phyloP scores from a whole-genome alignment of 2,888 invertebrate genomes.

The Nephrocerus scutellatus region DNA sequence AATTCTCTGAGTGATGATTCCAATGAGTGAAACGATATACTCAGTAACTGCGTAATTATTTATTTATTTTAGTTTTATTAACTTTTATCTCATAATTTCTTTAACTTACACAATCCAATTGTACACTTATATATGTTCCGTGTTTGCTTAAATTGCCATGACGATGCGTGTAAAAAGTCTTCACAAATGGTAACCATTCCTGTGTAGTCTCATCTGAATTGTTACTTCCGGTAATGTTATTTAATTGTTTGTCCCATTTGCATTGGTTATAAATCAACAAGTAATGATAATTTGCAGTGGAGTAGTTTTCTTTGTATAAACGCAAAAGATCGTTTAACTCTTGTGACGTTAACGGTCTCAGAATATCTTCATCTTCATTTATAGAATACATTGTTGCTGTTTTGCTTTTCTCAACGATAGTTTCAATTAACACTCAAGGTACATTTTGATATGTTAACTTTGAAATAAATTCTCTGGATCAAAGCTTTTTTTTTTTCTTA shows the following conservation, averaged over 20 bases:
- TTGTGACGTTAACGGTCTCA: constrained; percentile 29
- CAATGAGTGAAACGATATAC: constrained; percentile 37
- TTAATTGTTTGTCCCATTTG: constrained; percentile 35
- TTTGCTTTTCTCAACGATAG: too few relatives aligned
- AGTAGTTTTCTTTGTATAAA: constrained; percentile 30
- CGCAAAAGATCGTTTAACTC: constrained; percentile 33
- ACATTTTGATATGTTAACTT: too few relatives aligned
- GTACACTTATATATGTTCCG: constrained; percentile 39
- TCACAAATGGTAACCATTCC: constrained; percentile 29
- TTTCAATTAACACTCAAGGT: too few relatives aligned
- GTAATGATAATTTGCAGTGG: constrained; percentile 33
- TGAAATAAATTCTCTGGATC: too few relatives aligned
- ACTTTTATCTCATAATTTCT: neutral
- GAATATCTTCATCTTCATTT: constrained; percentile 26
- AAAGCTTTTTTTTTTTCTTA: too few relatives aligned
- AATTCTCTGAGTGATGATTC: constrained; percentile 29
- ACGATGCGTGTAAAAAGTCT: constrained; percentile 34
- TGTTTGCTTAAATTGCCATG: constrained; percentile 27
- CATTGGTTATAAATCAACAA: constrained; percentile 36
- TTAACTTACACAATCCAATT: constrained; percentile 29
- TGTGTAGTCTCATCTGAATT: constrained; percentile 11
- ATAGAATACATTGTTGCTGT: neutral
- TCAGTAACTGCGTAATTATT: constrained; percentile 26
- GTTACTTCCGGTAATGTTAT: constrained; percentile 6
- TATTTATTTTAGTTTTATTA: neutral